Percentiles rank a stretch among this genome's conserved stretches.
Conservation (phyloP, 2,888 invertebrate genomes). For the Cheilosia pagana region DNA sequence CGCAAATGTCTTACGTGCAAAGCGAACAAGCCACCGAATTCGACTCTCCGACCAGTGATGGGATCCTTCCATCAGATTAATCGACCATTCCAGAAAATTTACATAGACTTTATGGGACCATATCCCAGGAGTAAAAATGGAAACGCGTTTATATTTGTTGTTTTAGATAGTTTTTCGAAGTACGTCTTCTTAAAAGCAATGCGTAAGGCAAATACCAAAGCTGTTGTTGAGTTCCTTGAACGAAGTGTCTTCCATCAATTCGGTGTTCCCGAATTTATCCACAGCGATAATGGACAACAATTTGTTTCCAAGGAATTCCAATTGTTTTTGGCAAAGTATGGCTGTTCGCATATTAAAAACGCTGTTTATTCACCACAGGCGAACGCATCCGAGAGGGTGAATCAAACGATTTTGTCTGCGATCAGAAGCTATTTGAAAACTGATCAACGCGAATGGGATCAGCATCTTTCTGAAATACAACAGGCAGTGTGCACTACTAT, state of each 20-base stretch:
- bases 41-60: conserved; percentile 7
- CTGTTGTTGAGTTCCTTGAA: conserved; percentile 1
- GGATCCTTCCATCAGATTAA: neutral
- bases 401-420: conserved; percentile 14
- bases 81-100: conserved; percentile 12
- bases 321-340: neutral
- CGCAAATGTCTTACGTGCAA: neutral
- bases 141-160: conserved; percentile 1
- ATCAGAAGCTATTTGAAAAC: conserved; percentile 3
- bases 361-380: conserved; percentile 6
- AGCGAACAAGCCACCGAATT: conserved; percentile 4
- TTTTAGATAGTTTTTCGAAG: conserved; percentile 5
- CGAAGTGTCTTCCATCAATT: neutral
- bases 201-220: neutral
- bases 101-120: conserved; percentile 10
- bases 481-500: neutral
- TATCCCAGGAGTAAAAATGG: conserved; percentile 5
- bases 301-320: neutral
- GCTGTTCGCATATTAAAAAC: neutral
- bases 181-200: neutral
- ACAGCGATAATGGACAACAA: neutral
- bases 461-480: too few species aligned
- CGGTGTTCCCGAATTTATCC: neutral
- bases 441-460: too few species aligned
- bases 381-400: conserved; percentile 14